phyloP scores from a whole-genome alignment of 1,140 invertebrate genomes.

The Sycobia sp. region DNA sequence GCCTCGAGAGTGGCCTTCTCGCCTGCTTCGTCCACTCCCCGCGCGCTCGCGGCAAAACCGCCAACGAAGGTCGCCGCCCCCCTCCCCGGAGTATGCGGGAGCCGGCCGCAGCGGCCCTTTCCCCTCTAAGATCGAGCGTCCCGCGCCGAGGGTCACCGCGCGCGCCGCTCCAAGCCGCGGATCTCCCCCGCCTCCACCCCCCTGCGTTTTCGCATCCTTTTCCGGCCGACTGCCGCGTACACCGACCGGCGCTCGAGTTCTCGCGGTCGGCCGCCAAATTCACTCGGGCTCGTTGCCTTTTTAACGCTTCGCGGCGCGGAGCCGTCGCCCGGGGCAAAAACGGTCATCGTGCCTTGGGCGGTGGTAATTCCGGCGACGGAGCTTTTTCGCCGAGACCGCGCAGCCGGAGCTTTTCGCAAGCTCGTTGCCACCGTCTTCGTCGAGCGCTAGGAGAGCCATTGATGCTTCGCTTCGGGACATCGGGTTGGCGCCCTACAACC shows the following conservation, averaged over 20 bases:
- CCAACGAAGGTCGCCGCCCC: constrained; percentile 37
- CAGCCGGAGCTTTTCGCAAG: too few relatives aligned
- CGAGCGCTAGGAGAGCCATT: too few relatives aligned
- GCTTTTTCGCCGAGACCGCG: too few relatives aligned
- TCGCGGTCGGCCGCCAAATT: constrained; percentile 43
- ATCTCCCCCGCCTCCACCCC: background rate
- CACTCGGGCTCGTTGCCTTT: constrained; percentile 28
- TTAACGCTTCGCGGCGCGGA: background rate
- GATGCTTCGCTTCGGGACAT: too few relatives aligned
- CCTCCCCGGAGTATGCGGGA: too few relatives aligned
- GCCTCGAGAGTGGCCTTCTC: constrained; percentile 40
- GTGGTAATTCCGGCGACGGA: too few relatives aligned
- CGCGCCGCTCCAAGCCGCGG: background rate
- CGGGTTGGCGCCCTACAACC: too few relatives aligned
- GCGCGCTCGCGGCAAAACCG: constrained; percentile 43
- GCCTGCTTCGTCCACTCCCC: constrained; percentile 32
- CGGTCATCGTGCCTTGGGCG: too few relatives aligned
- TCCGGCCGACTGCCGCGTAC: too few relatives aligned
- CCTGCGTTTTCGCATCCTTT: too few relatives aligned
- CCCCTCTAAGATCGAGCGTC: constrained; percentile 51
- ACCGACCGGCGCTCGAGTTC: constrained; percentile 44
- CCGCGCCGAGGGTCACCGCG: constrained; percentile 4
- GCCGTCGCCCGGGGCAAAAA: background rate
- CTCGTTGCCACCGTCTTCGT: too few relatives aligned
- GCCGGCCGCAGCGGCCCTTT: constrained; percentile 38